phyloP scores from a whole-genome alignment of 1,140 invertebrate genomes.

The Trissolcus basalis region DNA sequence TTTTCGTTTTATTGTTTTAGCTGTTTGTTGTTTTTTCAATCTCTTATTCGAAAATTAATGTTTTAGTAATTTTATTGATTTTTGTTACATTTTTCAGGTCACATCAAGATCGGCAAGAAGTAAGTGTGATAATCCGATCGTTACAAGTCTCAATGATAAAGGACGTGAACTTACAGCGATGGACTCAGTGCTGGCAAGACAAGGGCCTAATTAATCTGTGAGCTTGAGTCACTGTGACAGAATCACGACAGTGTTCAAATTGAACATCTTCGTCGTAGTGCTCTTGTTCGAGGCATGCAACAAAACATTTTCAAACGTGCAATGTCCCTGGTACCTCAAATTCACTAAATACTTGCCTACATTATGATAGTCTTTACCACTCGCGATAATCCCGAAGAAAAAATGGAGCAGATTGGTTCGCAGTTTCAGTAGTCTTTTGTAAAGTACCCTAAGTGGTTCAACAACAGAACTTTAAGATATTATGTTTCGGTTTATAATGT shows the following conservation, averaged over 20 bases:
- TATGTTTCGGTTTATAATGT: constrained; percentile 94
- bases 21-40: no score
- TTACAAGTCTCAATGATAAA: constrained; percentile 87
- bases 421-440: constrained; percentile 86
- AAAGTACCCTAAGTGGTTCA: constrained; percentile 94
- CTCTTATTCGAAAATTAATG: no score
- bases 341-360: constrained; percentile 96
- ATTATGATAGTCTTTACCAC: constrained; percentile 91
- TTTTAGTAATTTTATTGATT: no score
- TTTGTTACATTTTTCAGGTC: constrained; percentile 80
- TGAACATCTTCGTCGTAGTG: constrained; percentile 84
- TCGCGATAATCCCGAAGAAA: constrained; percentile 85
- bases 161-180: constrained; percentile 88
- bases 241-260: constrained; percentile 75
- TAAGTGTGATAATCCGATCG: constrained; percentile 83
- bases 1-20: no score
- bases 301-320: constrained; percentile 91
- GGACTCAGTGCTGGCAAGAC: constrained; percentile 86
- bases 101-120: constrained; percentile 89
- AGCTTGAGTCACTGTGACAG: constrained; percentile 82
- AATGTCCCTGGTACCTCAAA: constrained; percentile 95
- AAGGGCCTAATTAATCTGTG: constrained; percentile 91
- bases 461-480: constrained; percentile 87
- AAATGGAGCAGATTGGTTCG: constrained; percentile 84
- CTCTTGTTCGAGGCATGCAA: constrained; percentile 98